Evolutionary conservation across 2,113 vertebrate genomes (phyloP).

Genomic region (Pseudopipra pipra): DNA sequence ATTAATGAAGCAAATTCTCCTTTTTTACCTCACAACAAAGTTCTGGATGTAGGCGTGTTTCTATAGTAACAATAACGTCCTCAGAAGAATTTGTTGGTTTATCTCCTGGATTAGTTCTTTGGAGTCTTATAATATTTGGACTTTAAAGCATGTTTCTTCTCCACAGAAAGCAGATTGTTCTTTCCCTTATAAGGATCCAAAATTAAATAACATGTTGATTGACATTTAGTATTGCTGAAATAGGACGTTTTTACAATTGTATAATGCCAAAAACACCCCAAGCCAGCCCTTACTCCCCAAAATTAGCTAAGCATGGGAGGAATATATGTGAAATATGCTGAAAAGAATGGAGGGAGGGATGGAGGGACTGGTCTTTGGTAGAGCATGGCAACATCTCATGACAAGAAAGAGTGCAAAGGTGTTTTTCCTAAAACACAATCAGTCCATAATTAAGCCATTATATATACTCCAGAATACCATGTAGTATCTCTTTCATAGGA

Average conservation of each 20-base stretch:
- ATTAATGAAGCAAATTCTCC: background rate
- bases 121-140: background rate
- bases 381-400: background rate
- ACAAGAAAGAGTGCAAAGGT: background rate
- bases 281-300: background rate
- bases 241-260: background rate
- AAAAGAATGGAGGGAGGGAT: background rate
- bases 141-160: background rate
- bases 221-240: background rate
- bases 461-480: background rate
- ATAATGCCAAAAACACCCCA: background rate
- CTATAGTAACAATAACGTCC: conserved; percentile 6
- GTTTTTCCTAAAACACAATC: background rate
- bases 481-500: background rate
- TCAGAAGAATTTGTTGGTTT: background rate
- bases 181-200: background rate
- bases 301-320: background rate
- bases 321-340: background rate
- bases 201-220: background rate
- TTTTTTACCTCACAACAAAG: background rate
- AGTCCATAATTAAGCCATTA: background rate
- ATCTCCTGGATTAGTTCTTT: background rate
- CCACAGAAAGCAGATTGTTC: background rate
- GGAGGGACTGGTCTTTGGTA: background rate
- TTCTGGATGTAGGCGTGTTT: conserved; percentile 7